Evolutionary conservation across 2,113 vertebrate species (phyloP).

Genomic region (Coryphaenoides rupestris): DNA sequence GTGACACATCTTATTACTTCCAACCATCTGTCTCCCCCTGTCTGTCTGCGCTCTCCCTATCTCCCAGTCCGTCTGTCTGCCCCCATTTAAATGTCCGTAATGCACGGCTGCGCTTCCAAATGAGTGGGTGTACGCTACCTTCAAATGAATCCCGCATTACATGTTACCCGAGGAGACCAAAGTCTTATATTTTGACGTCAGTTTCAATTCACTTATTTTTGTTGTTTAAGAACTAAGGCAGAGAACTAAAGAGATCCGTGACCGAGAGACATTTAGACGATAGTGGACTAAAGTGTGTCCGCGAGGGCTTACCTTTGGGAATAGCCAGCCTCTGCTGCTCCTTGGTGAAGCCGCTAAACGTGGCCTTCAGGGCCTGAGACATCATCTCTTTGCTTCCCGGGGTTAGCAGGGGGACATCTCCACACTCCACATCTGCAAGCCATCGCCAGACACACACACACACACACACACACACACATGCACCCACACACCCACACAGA

Average conservation of each 20-base stretch:
- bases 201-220: background rate
- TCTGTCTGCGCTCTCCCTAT: slow-evolving; percentile 5
- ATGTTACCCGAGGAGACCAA: slow-evolving; percentile 1
- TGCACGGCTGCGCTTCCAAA: slow-evolving; percentile 8
- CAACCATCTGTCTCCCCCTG: slow-evolving; percentile 23
- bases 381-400: slow-evolving; percentile 99
- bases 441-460: slow-evolving; percentile 24
- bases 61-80: slow-evolving; percentile 34
- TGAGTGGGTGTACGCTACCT: slow-evolving; percentile 26
- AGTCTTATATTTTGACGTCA: slow-evolving; percentile 1
- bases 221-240: slow-evolving; percentile 6
- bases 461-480: background rate
- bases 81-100: slow-evolving; percentile 17
- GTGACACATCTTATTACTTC: slow-evolving; percentile 40
- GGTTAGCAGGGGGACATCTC: slow-evolving; percentile 92
- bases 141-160: slow-evolving; percentile 6
- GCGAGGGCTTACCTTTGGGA: slow-evolving; percentile 84
- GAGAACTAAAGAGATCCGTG: background rate
- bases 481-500: no score
- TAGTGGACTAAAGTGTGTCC: slow-evolving; percentile 7
- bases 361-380: slow-evolving; percentile 96
- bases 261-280: slow-evolving; percentile 9
- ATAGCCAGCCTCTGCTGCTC: slow-evolving; percentile 94
- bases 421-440: slow-evolving; percentile 95
- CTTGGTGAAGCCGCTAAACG: slow-evolving; percentile 95